Evolutionary conservation across 2,113 vertebrate genomes (phyloP).

Genomic region (Eretmochelys imbricata): DNA sequence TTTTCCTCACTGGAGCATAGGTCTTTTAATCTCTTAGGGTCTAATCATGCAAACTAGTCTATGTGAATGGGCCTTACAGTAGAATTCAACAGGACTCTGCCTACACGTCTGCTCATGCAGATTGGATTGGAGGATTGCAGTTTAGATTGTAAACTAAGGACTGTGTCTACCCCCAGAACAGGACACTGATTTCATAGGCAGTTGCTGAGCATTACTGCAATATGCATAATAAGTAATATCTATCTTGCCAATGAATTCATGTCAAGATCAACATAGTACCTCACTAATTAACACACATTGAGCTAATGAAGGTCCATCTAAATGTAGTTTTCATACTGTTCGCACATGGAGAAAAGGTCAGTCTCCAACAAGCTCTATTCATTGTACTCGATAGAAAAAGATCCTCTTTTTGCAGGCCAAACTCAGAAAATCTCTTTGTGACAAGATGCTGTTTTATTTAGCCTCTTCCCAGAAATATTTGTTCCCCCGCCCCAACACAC

Average conservation of each 20-base stretch:
- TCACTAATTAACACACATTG: not conserved
- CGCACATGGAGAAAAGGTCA: not conserved
- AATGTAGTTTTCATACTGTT: not conserved
- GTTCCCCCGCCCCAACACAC: not conserved
- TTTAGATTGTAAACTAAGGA: not conserved
- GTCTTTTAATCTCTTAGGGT: not conserved
- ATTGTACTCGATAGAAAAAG: not conserved
- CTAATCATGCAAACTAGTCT: not conserved
- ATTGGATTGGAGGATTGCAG: not conserved
- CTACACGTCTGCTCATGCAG: not conserved
- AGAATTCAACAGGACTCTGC: not conserved
- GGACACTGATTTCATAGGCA: not conserved
- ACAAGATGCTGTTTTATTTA: not conserved
- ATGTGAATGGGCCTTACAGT: fast-evolving
- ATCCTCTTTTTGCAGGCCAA: not conserved
- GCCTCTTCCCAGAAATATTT: not conserved
- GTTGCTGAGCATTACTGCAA: not conserved
- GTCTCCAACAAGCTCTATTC: not conserved
- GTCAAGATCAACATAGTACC: not conserved
- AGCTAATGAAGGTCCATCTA: not conserved
- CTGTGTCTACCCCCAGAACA: not conserved
- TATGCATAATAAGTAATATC: not conserved
- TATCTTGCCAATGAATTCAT: not conserved
- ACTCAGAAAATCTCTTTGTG: fast-evolving
- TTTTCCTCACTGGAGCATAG: not conserved